A percentile compares a stretch with the other conserved stretches of the same genome.
These are phyloP conservation scores for Pteromalus puparum DNA, from an alignment of 1,140 invertebrate genomes.

Conservation along the genomic window DNA sequence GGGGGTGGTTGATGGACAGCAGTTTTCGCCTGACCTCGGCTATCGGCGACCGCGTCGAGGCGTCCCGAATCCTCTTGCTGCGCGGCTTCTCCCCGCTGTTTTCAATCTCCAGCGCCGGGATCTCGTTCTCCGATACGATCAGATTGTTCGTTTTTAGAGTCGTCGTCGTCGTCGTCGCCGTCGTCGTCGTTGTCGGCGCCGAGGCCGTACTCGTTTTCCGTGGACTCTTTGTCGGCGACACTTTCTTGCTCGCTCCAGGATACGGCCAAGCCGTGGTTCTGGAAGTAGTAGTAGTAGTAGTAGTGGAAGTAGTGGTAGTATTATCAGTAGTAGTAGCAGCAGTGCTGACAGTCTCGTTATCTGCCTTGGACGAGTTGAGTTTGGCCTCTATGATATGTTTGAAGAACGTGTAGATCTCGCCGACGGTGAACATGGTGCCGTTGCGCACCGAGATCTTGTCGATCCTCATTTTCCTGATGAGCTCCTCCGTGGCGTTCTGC, in stretches of 20 bases:
- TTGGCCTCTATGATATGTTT: slow-evolving; percentile 75
- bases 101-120: slow-evolving; percentile 63
- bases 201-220: neutral
- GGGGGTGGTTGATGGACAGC: slow-evolving; percentile 60
- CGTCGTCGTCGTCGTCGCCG: slow-evolving; percentile 33
- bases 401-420: slow-evolving; percentile 73
- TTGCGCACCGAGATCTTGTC: slow-evolving; percentile 69
- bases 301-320: neutral
- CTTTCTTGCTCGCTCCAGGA: neutral
- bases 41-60: slow-evolving; percentile 58
- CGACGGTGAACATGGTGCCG: slow-evolving; percentile 68
- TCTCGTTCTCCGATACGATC: slow-evolving; percentile 65
- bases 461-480: slow-evolving; percentile 70
- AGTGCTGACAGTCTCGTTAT: slow-evolving; percentile 51
- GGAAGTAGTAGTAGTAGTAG: neutral
- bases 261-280: neutral
- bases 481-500: slow-evolving; percentile 67
- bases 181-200: neutral
- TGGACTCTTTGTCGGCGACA: neutral
- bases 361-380: slow-evolving; percentile 63
- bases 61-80: slow-evolving; percentile 70
- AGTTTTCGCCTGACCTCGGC: slow-evolving; percentile 62
- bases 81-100: slow-evolving; percentile 67
- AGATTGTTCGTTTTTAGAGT: slow-evolving; percentile 51
- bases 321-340: neutral